A percentile compares a stretch with the other conserved stretches of the same genome.
phyloP scores from a whole-genome alignment of 2,797 vertebrate genomes.

The Myotis vivesi region DNA sequence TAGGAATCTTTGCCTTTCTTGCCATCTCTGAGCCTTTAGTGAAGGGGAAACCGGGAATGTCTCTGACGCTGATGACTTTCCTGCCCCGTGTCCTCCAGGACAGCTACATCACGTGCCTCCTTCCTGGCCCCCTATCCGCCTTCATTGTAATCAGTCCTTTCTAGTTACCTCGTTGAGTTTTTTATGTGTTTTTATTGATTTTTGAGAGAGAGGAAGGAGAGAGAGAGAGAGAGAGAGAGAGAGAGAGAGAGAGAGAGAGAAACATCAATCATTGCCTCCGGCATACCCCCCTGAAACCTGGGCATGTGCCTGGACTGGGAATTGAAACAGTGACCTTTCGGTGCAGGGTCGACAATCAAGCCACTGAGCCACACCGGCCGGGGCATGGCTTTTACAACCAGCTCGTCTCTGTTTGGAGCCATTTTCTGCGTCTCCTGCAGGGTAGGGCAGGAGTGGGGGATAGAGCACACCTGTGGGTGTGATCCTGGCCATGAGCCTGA shows the following conservation, averaged over 20 bases:
- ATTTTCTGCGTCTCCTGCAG: no score
- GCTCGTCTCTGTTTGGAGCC: not conserved
- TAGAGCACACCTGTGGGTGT: no score
- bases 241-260: not conserved
- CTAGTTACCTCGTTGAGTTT: not conserved
- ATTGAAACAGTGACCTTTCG: not conserved
- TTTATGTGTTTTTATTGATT: not conserved
- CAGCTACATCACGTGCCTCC: not conserved
- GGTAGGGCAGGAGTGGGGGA: no score
- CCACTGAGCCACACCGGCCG: not conserved
- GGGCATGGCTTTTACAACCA: not conserved
- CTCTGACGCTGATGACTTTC: not conserved
- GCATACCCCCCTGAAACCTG: not conserved
- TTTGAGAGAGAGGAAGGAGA: not conserved
- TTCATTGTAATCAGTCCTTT: not conserved
- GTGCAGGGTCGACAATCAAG: not conserved
- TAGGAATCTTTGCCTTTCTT: constrained; percentile 67
- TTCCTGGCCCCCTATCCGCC: not conserved
- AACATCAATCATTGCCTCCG: not conserved
- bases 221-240: not conserved
- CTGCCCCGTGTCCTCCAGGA: not conserved
- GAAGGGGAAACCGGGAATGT: constrained; percentile 21
- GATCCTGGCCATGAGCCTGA: no score
- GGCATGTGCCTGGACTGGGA: not conserved
- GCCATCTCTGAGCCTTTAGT: constrained; percentile 52